Evolutionary conservation across 2,797 vertebrate species (phyloP), one percentile per base, ranked within the genome.

Genomic region (Sebastiscus albofasciatus): DNA sequence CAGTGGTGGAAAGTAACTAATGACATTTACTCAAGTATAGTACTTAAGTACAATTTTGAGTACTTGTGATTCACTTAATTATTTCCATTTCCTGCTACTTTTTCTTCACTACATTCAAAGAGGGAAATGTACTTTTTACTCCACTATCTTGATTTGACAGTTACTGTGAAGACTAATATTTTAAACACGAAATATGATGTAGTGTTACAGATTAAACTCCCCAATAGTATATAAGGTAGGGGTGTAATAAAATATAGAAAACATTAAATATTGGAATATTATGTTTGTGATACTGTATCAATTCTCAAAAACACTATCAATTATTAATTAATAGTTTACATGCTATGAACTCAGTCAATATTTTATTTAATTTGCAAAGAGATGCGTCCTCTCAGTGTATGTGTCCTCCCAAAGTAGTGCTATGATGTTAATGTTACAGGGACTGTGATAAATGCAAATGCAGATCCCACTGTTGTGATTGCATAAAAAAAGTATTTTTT

Each of bases 291-390:
- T 16, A 42, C 14, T 42, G 36, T 39, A 42, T 42, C 2, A 14
- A 42, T 42, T 42, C 39, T 42, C 39, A 42, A 42, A 42, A 42
- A 42, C 39, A 14, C 39, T 14, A 42, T 14, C 14, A 16, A 42
- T 42, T 42, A 16, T 42, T 16, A 42, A 42, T 42, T 42, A 42
- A 42, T 42, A 42, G 39, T 16, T 42, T 42, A 42, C 14, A 42
- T 42, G 39, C 39, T 16, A 16, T 42, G 14, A 42, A 42, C 39
- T 42, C 39, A 42, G 39, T 42, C 39, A 42, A 42, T 42, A 42
- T 42, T 42, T 42, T 3, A 42, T 42, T 42, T 42, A 0, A 39
- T 39, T 39, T 39, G 13, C 5, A 39, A 0, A 39, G 36, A 0
- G 36, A 39, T 39, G 36, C 36, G 36, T 14, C 36, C 36, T 39